Conservation (phyloP, 2,113 vertebrate species). For the Platichthys stellatus region DNA sequence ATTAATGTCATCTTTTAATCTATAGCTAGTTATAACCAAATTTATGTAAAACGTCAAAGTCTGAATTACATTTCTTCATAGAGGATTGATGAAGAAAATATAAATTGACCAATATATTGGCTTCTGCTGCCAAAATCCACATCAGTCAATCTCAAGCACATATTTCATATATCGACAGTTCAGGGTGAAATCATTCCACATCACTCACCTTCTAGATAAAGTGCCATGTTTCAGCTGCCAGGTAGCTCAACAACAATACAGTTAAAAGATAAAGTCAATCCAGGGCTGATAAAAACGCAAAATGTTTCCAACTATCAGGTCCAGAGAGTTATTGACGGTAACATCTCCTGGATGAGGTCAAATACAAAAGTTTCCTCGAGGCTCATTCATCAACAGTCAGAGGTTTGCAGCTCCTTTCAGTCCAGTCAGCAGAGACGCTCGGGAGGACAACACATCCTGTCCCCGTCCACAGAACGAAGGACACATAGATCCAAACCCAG, state of each 20-base stretch:
- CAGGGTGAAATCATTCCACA: not conserved
- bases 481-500: not conserved
- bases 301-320: not conserved
- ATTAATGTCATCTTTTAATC: not conserved
- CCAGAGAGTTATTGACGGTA: not conserved
- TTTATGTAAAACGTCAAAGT: too few relatives aligned
- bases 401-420: too few relatives aligned
- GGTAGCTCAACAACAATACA: conserved; percentile 2
- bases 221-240: conserved; percentile 68
- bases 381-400: not conserved
- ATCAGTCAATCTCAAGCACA: too few relatives aligned
- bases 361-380: not conserved
- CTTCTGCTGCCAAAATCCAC: too few relatives aligned
- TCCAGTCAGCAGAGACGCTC: not conserved
- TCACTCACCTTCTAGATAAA: conserved; percentile 78
- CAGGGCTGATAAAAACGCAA: not conserved
- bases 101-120: too few relatives aligned
- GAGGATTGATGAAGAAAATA: too few relatives aligned
- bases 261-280: conserved; percentile 9
- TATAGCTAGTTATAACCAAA: too few relatives aligned
- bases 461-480: not conserved
- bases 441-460: not conserved
- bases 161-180: too few relatives aligned
- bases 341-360: too few relatives aligned
- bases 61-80: too few relatives aligned